Conservation (phyloP, 2,797 vertebrate species). For the Crocodylus rhombifer region DNA sequence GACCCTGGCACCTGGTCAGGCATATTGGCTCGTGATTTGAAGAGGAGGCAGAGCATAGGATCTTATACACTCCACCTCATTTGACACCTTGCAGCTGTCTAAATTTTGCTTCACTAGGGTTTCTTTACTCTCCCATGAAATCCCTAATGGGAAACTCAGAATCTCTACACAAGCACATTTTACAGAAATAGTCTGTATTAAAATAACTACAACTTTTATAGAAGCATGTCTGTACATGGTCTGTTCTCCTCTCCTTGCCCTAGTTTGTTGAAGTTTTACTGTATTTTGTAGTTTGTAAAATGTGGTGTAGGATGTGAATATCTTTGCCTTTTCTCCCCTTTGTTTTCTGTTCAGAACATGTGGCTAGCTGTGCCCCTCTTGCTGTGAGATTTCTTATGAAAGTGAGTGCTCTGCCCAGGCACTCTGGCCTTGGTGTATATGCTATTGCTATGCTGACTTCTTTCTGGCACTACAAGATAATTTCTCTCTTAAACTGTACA, state of each 20-base stretch:
- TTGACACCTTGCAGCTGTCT: background rate
- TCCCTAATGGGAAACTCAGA: background rate
- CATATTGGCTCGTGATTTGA: background rate
- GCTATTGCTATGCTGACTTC: background rate
- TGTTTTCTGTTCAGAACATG: slow-evolving; percentile 80
- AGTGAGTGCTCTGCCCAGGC: slow-evolving; percentile 83
- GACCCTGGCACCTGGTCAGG: too few species aligned
- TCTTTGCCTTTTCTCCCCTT: slow-evolving; percentile 35
- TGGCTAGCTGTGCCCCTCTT: slow-evolving; percentile 85
- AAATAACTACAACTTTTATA: slow-evolving; percentile 65
- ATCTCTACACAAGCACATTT: background rate
- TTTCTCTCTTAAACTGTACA: background rate
- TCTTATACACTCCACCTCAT: background rate
- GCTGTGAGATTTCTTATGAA: slow-evolving; percentile 86
- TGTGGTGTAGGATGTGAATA: slow-evolving; percentile 36
- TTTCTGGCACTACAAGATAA: slow-evolving; percentile 4
- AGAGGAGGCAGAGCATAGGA: background rate
- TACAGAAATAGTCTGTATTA: slow-evolving; percentile 63
- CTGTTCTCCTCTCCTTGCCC: slow-evolving; percentile 57
- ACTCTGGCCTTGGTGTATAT: background rate
- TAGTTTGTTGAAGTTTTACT: slow-evolving; percentile 44
- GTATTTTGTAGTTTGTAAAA: slow-evolving; percentile 65
- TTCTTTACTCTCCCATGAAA: background rate
- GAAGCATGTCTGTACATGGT: slow-evolving; percentile 70
- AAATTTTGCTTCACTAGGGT: background rate